Evolutionary conservation across 1,140 invertebrate genomes (phyloP).

Genomic region (Macrosteles quadrilineatus): DNA sequence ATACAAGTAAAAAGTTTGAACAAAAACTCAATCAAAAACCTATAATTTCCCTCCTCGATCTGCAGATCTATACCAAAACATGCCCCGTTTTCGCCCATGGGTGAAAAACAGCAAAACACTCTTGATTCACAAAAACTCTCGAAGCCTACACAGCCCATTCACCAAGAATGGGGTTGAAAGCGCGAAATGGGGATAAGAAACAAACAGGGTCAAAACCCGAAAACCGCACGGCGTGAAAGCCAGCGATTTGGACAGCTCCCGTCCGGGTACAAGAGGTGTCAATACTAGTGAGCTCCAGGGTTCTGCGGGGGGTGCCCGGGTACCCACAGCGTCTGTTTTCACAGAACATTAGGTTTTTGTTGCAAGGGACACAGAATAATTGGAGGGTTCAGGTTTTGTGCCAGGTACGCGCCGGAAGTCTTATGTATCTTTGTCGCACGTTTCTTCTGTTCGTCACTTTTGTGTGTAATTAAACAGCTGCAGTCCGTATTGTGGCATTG

Average conservation of each 20-base stretch:
- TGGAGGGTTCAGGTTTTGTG: neutral
- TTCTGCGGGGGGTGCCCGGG: neutral
- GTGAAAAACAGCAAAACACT: too few species aligned
- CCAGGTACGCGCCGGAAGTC: slow-evolving; percentile 7
- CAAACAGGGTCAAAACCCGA: neutral
- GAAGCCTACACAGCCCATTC: too few species aligned
- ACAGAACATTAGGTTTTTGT: slow-evolving; percentile 16
- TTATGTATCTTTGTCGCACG: neutral
- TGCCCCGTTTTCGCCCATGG: too few species aligned
- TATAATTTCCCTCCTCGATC: too few species aligned
- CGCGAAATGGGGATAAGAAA: neutral
- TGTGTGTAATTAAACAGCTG: neutral
- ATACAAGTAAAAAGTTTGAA: too few species aligned
- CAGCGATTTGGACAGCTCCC: slow-evolving; percentile 4
- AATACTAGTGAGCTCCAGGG: neutral
- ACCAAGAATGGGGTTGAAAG: too few species aligned
- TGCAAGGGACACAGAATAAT: neutral
- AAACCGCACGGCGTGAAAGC: slow-evolving; percentile 9
- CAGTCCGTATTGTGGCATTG: too few species aligned
- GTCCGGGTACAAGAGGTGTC: slow-evolving; percentile 3
- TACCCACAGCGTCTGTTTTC: neutral
- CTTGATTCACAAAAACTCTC: too few species aligned
- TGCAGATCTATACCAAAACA: too few species aligned
- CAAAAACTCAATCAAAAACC: too few species aligned
- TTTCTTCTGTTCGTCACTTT: neutral